Evolutionary conservation across 2,797 vertebrate genomes (phyloP).

Genomic region (Acanthurus lineatus): DNA sequence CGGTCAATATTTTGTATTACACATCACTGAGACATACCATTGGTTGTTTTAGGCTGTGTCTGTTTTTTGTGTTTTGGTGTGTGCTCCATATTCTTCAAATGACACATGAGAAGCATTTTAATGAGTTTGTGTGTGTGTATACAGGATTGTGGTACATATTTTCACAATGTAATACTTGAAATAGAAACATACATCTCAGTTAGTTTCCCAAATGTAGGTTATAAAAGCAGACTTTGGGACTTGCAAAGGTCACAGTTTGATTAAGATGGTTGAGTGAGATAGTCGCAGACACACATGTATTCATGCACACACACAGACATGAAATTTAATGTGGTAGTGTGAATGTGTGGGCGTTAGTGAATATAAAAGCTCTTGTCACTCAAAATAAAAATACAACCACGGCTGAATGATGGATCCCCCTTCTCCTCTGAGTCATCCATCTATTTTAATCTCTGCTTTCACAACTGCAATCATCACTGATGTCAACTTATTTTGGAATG

Average conservation of each 20-base stretch:
- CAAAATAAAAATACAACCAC: conserved; percentile 41
- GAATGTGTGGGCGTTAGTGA: conserved; percentile 33
- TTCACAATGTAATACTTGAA: conserved; percentile 9
- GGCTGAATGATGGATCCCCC: conserved; percentile 53
- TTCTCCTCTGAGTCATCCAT: conserved; percentile 72
- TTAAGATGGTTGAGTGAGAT: not conserved
- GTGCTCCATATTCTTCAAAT: not conserved
- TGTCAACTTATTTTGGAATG: conserved; percentile 16
- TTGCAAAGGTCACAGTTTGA: conserved; percentile 35
- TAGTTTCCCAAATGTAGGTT: conserved; percentile 18
- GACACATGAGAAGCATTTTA: not conserved
- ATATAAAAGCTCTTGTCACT: conserved; percentile 67
- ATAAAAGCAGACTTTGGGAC: not conserved
- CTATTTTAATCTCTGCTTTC: conserved; percentile 73
- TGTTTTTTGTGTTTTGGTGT: not conserved
- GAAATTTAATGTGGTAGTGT: conserved; percentile 13
- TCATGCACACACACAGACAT: conserved; percentile 2
- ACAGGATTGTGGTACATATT: not conserved
- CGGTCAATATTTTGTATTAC: no score
- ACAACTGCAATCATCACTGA: conserved; percentile 43
- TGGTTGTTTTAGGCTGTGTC: no score
- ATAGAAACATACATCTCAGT: conserved; percentile 23
- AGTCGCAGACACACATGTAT: conserved; percentile 4
- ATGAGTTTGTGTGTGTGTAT: no score
- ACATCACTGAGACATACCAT: no score